Base-by-base conservation (phyloP, 2,888 invertebrate genomes). In the Macrophya annulata region DNA sequence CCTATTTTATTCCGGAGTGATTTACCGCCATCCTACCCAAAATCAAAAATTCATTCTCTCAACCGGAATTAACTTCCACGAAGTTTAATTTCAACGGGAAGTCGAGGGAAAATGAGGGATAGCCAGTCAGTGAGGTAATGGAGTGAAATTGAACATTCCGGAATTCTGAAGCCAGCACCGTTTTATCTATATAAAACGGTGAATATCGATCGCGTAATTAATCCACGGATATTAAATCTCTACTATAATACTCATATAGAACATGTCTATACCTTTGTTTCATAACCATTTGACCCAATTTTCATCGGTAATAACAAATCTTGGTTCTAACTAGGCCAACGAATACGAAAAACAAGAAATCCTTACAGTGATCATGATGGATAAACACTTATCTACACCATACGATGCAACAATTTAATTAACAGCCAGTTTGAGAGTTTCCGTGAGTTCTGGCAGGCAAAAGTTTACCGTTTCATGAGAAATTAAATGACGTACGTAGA, bases 61-160 rank as follows among this genome's bases (percentile, higher is more conserved):
- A 21, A 51, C 37, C 59, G 81, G 31, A 43, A 62, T 17, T 62
- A 59, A 81, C 62, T 81, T 31, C 40, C 43, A 43, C 21, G 81
- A 43, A 59, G 81, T 62, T 81, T 81, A 81, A 81, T 81, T 81
- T 10, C n/a, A 62, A n/a, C 40, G 62, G 43, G 43, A 81, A 81
- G 59, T 21, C 40, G 62, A 81, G 59, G 40, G 59, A 43, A 81
- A 81, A 81, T 81, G 81, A 81, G 62, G 43, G 21, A 59, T 62
- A 9, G 59, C 81, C 62, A 43, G 81, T 81, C 40, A 74, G 77
- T 6, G 12, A 15, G 21, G 59, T 81, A 81, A 81, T 59, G 62
- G 40, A 81, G 79, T 31, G 79, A 21, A 43, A 81, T 62, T 81
- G 9, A 59, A 40, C 79, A 40, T 62, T 15, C 15, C 62, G 40